phyloP scores from a whole-genome alignment of 2,113 vertebrate species.

The Microcebus tavaratra region DNA sequence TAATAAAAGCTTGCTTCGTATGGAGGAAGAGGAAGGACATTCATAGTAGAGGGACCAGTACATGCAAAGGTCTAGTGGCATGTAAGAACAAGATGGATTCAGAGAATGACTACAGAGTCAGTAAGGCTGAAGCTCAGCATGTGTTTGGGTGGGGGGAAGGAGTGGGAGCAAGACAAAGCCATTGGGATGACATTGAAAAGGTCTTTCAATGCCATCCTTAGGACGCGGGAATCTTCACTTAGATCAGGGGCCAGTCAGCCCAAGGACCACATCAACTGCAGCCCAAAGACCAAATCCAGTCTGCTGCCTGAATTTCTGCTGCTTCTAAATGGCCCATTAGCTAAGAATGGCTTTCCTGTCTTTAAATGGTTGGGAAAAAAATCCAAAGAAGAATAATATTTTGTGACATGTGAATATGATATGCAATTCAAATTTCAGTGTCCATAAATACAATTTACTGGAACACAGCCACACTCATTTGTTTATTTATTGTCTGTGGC shows the following conservation, averaged over 20 bases:
- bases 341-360: not conserved
- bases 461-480: not conserved
- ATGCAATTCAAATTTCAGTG: not conserved
- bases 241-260: not conserved
- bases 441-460: conserved; percentile 19
- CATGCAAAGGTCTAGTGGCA: not conserved
- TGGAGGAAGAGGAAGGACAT: not conserved
- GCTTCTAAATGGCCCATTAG: not conserved
- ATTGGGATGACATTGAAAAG: not conserved
- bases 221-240: not conserved
- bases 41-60: not conserved
- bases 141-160: too few species aligned
- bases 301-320: too few species aligned
- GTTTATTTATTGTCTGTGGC: conserved; percentile 7
- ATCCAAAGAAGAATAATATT: not conserved
- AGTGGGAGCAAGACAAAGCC: not conserved
- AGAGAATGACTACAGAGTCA: not conserved
- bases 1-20: not conserved
- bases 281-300: not conserved
- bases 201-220: not conserved
- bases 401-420: not conserved
- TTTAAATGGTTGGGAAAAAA: not conserved
- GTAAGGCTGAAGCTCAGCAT: not conserved
- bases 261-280: not conserved
- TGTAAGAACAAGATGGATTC: not conserved